Conservation (phyloP, 1,140 invertebrate genomes). For the Argopecten irradians region DNA sequence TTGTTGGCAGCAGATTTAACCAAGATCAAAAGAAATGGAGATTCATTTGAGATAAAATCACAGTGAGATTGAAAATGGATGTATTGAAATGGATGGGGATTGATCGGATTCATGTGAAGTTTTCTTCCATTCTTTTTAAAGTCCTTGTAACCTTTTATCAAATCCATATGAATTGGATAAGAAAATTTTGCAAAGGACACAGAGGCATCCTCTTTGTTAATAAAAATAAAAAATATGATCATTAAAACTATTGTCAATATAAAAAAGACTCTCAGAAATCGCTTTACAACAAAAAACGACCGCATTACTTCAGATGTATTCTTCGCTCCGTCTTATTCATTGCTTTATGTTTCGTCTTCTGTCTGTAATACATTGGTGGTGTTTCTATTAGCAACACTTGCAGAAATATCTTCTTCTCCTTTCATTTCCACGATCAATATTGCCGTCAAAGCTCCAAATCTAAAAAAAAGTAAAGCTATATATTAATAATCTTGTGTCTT, state of each 20-base stretch:
- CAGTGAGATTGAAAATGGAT: neutral
- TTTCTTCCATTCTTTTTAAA: conserved; percentile 24
- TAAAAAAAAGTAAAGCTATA: neutral
- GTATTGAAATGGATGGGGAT: conserved; percentile 38
- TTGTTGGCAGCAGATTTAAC: neutral
- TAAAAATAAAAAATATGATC: neutral
- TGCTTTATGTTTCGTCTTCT: too few species aligned
- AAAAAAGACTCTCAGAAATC: neutral
- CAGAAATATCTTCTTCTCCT: conserved; percentile 21
- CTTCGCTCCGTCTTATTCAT: too few species aligned
- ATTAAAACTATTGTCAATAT: neutral
- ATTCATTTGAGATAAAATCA: neutral
- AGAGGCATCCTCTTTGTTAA: neutral
- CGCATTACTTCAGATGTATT: too few species aligned
- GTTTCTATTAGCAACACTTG: too few species aligned
- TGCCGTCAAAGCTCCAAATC: neutral
- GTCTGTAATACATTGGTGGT: too few species aligned
- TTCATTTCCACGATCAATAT: conserved; percentile 20
- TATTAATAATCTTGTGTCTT: neutral
- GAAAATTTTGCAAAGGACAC: neutral
- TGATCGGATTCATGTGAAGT: neutral
- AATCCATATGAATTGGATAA: conserved; percentile 11
- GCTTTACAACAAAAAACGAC: neutral
- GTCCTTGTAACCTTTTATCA: neutral
- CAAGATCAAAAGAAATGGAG: neutral